A percentile compares a stretch with the other conserved stretches of the same genome.
phyloP scores from a whole-genome alignment of 2,888 invertebrate genomes.

The Cataglyphis livida region DNA sequence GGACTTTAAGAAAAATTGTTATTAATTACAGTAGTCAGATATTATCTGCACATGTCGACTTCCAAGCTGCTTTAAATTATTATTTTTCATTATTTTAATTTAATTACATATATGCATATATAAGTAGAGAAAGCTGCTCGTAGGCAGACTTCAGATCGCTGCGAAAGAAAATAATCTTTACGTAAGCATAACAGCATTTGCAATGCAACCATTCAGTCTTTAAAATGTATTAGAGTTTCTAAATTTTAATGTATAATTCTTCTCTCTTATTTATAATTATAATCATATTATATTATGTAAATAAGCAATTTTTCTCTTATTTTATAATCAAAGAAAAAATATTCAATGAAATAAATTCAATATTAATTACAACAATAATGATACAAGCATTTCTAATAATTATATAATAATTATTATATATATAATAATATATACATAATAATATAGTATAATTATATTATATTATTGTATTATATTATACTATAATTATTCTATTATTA shows the following conservation, averaged over 20 bases:
- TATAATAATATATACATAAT: neutral
- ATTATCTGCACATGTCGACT: too few relatives aligned
- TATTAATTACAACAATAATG: neutral
- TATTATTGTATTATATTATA: neutral
- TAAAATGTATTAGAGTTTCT: constrained; percentile 38
- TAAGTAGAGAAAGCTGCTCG: neutral
- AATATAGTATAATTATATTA: neutral
- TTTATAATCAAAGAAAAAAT: constrained; percentile 5
- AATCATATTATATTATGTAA: constrained; percentile 27
- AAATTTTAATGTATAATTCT: constrained; percentile 38
- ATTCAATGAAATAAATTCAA: neutral
- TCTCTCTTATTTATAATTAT: constrained; percentile 29
- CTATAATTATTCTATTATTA: neutral
- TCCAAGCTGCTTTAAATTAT: too few relatives aligned
- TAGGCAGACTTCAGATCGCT: neutral
- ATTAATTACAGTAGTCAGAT: neutral
- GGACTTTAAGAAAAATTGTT: neutral
- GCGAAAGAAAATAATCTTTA: constrained; percentile 6
- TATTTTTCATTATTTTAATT: too few relatives aligned
- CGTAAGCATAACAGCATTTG: too few relatives aligned
- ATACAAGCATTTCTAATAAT: neutral
- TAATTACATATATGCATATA: too few relatives aligned
- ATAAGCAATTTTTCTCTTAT: constrained; percentile 28
- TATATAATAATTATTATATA: constrained; percentile 2
- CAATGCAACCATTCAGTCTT: neutral